phyloP scores from a whole-genome alignment of 2,888 invertebrate genomes.

The Meandrusa payeni region DNA sequence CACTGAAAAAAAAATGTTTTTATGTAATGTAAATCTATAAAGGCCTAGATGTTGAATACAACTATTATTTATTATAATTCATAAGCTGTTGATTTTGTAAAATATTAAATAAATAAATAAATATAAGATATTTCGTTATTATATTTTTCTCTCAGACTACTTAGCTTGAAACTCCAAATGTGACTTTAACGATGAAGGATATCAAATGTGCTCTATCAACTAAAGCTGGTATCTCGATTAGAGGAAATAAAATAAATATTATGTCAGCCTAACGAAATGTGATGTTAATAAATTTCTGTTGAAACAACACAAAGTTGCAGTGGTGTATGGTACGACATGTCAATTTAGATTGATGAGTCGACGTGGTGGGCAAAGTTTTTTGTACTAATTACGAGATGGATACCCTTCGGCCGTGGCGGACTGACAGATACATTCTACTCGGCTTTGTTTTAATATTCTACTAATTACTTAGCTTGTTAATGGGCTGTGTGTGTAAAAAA shows the following conservation, averaged over 20 bases:
- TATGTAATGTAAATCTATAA: too few relatives aligned
- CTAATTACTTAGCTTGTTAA: constrained; percentile 17
- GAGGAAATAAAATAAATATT: not conserved
- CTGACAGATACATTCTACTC: constrained; percentile 15
- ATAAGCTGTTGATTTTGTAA: too few relatives aligned
- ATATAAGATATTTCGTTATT: too few relatives aligned
- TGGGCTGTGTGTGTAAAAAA: too few relatives aligned
- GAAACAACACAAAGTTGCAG: constrained; percentile 11
- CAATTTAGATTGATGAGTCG: constrained; percentile 66
- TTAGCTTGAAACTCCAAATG: too few relatives aligned
- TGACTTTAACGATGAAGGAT: too few relatives aligned
- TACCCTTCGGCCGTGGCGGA: constrained; percentile 4
- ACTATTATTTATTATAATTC: too few relatives aligned
- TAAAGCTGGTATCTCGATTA: not conserved
- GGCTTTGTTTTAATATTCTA: constrained; percentile 11
- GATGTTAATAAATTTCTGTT: constrained; percentile 9
- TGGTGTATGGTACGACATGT: constrained; percentile 46
- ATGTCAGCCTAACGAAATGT: constrained; percentile 2
- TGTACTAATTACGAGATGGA: constrained; percentile 58
- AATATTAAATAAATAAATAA: too few relatives aligned
- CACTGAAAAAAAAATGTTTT: too few relatives aligned
- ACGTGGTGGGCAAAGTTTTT: constrained; percentile 68
- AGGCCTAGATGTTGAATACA: too few relatives aligned
- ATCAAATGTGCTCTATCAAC: too few relatives aligned
- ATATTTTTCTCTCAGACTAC: too few relatives aligned